Base-by-base conservation (phyloP, 2,888 invertebrate species). In the Caenorhabditis sp. region DNA sequence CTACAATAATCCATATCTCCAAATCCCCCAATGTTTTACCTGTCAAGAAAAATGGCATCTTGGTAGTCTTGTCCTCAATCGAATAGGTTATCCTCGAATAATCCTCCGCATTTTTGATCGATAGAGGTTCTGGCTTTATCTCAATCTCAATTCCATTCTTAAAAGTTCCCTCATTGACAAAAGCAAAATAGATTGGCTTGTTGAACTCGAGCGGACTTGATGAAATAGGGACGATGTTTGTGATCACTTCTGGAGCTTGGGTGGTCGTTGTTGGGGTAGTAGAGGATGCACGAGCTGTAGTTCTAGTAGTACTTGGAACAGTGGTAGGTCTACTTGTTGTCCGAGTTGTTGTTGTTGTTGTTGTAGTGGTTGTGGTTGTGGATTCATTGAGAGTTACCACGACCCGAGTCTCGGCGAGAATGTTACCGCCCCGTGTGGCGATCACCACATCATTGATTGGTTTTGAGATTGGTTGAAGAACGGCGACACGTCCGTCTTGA, bases 141-240 rank as follows among this genome's bases (percentile, higher is more conserved):
- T 75, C 70, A 25, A 86, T 58, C 49, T 80, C 75, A 8, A 82
- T 68, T 12, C 85, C 84, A 26, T 72, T 67, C 14, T 76, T 73
- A 63, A 83, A 86, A 7, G 77, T 67, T 10, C 85, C 85, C 69
- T 86, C 86, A 0, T 82, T 70, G 3, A 83, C 65, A 58, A 76
- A 67, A 0, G 76, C 80, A 17, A 62, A 65, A 63, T 82, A 82
- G 57, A 66, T 58, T 1, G 65, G 62, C 1, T 58, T 62, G 0
- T 56, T 27, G 70, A 80, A 80, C 8, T 43, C 14, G 61, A 76
- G 70, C n/a, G 27, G 27, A 10, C 8, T 17, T 14, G 14, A 3
- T 3, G 26, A 3, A 2, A 20, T 7, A 3, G 26, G 54, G 3
- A 54, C 25, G 4, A 10, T 43, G 14, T 43, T 43, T 43, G 43